These are phyloP conservation scores for Eupithecia inturbata DNA, from an alignment of 2,888 invertebrate genomes.

Conservation along the genomic window DNA sequence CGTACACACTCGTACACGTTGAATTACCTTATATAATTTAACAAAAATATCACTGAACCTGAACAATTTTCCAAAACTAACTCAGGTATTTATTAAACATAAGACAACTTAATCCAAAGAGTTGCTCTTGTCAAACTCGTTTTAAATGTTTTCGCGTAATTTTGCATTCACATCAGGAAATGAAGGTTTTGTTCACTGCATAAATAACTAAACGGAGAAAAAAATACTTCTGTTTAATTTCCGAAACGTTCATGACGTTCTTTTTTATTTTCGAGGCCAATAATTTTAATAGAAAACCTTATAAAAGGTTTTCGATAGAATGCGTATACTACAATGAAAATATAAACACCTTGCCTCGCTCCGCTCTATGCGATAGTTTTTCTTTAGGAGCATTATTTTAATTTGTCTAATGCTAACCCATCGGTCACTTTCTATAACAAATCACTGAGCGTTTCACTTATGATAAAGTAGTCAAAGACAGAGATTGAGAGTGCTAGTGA, in stretches of 20 bases:
- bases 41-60: neutral
- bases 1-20: neutral
- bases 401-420: conserved; percentile 10
- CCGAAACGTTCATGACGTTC: neutral
- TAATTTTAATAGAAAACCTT: neutral
- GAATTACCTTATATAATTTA: neutral
- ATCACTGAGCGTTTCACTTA: conserved; percentile 59
- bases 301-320: neutral
- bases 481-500: conserved; percentile 60
- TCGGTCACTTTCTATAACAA: conserved; percentile 25
- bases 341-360: neutral
- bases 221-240: conserved; percentile 3
- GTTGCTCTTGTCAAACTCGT: neutral
- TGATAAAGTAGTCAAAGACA: conserved; percentile 64
- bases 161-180: conserved; percentile 9
- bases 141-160: conserved; percentile 8
- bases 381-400: neutral
- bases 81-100: neutral
- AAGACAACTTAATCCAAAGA: neutral
- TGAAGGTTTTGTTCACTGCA: neutral
- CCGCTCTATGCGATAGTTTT: neutral
- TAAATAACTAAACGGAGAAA: neutral
- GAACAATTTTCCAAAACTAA: neutral
- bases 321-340: neutral
- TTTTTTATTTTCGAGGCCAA: neutral